Percentiles rank a stretch among this genome's conserved stretches.
Evolutionary conservation across 2,888 invertebrate species (phyloP).

Genomic region (Coleophora deauratella): DNA sequence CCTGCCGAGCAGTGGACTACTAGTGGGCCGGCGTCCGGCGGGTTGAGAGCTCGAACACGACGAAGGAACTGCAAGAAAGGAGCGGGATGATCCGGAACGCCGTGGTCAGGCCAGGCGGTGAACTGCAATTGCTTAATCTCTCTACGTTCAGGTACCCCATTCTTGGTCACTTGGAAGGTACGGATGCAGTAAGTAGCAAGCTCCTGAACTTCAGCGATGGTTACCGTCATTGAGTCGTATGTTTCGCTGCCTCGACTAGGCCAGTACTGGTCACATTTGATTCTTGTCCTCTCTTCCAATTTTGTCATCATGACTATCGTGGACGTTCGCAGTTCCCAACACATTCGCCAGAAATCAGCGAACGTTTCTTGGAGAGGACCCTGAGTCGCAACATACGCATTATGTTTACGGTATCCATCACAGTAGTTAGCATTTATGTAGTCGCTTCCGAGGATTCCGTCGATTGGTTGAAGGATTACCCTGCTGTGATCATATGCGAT

Average conservation of each 20-base stretch:
- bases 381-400: conserved; percentile 99
- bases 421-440: conserved; percentile 99
- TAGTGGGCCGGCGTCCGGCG: conserved; percentile 93
- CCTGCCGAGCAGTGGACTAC: conserved; percentile 96
- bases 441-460: conserved; percentile 93
- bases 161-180: conserved; percentile 92
- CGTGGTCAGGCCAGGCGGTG: conserved; percentile 99
- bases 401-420: conserved; percentile 98
- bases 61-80: conserved; percentile 98
- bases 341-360: conserved; percentile 99
- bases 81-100: conserved; percentile 98
- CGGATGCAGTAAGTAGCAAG: conserved; percentile 98
- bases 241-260: conserved; percentile 95
- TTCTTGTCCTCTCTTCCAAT: conserved; percentile 95
- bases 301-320: conserved; percentile 99
- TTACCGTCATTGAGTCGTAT: conserved; percentile 95
- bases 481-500: conserved; percentile 99
- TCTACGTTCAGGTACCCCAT: conserved; percentile 87
- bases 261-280: conserved; percentile 99
- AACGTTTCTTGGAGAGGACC: conserved; percentile 98
- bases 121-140: conserved; percentile 98
- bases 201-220: conserved; percentile 96
- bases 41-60: conserved; percentile 92
- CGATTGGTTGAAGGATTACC: conserved; percentile 92
- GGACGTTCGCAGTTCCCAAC: conserved; percentile 96